Conservation (phyloP, 2,888 invertebrate genomes). For the Ophion costatus region DNA sequence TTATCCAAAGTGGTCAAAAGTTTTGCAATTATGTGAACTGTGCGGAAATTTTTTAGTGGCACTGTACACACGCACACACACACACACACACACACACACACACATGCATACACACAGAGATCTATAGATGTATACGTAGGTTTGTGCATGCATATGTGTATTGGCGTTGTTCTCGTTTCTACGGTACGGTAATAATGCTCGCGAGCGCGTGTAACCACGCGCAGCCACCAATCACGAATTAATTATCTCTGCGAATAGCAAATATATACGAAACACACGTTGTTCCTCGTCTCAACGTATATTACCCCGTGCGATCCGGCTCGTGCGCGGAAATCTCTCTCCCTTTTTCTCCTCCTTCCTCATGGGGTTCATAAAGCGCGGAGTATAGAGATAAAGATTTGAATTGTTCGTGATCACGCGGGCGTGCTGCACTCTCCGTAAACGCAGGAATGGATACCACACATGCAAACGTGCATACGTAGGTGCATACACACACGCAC, state of each 20-base stretch:
- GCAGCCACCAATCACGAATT: slow-evolving; percentile 78
- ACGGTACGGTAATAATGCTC: slow-evolving; percentile 61
- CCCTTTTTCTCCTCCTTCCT: slow-evolving; percentile 24
- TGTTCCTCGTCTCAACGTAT: slow-evolving; percentile 66
- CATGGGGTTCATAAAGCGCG: slow-evolving; percentile 56
- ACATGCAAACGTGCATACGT: neutral
- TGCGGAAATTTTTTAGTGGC: too few relatives aligned
- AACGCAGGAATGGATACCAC: neutral
- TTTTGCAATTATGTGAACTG: too few relatives aligned
- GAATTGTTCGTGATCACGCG: slow-evolving; percentile 80
- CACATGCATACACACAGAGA: too few relatives aligned
- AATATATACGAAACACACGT: slow-evolving; percentile 73
- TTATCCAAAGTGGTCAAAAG: too few relatives aligned
- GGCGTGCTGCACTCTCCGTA: slow-evolving; percentile 55
- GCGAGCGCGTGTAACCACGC: slow-evolving; percentile 58
- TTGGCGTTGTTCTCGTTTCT: slow-evolving; percentile 66
- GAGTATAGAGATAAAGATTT: slow-evolving; percentile 76
- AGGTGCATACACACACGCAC: slow-evolving; percentile 6
- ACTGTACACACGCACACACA: too few relatives aligned
- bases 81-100: too few relatives aligned
- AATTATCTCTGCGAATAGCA: slow-evolving; percentile 78
- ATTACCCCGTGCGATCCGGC: slow-evolving; percentile 31
- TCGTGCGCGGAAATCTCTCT: slow-evolving; percentile 36
- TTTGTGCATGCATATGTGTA: neutral
- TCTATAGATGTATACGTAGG: too few relatives aligned